Percentiles rank a stretch among this genome's conserved stretches.
Conservation (phyloP, 1,140 invertebrate species). For the Ceratina australensis region DNA sequence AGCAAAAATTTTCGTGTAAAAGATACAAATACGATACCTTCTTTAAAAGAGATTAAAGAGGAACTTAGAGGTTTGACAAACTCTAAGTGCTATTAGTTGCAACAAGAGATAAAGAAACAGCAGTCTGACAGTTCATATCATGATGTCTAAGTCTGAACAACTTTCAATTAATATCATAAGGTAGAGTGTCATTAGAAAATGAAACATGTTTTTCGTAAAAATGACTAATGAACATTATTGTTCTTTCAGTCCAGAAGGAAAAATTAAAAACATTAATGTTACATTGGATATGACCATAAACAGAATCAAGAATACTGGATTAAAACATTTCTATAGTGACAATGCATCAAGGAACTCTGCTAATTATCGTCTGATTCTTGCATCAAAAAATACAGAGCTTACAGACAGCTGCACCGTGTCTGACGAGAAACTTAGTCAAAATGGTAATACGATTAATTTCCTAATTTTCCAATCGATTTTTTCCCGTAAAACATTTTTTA, state of each 20-base stretch:
- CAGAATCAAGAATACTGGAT: conserved; percentile 73
- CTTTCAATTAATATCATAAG: conserved; percentile 75
- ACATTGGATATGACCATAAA: conserved; percentile 72
- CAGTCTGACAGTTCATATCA: neutral
- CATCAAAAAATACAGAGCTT: conserved; percentile 67
- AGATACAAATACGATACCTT: neutral
- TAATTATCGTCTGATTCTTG: conserved; percentile 73
- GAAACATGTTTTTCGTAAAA: neutral
- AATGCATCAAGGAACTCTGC: conserved; percentile 63
- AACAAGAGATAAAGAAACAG: too few species aligned
- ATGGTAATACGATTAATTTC: conserved; percentile 62
- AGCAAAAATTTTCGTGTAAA: neutral
- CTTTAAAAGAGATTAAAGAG: conserved; percentile 51
- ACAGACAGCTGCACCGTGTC: conserved; percentile 68
- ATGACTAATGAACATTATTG: conserved; percentile 26
- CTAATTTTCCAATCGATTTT: conserved; percentile 29
- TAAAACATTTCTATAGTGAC: conserved; percentile 75
- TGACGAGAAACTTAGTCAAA: conserved; percentile 70
- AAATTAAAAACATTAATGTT: conserved; percentile 66
- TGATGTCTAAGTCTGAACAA: conserved; percentile 61
- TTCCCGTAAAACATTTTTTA: conserved; percentile 11
- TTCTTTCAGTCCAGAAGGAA: conserved; percentile 71
- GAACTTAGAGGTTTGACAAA: conserved; percentile 72
- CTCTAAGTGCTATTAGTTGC: conserved; percentile 27
- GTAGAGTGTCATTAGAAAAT: conserved; percentile 46